phyloP scores from a whole-genome alignment of 2,113 vertebrate genomes.

The Ciconia stormi region DNA sequence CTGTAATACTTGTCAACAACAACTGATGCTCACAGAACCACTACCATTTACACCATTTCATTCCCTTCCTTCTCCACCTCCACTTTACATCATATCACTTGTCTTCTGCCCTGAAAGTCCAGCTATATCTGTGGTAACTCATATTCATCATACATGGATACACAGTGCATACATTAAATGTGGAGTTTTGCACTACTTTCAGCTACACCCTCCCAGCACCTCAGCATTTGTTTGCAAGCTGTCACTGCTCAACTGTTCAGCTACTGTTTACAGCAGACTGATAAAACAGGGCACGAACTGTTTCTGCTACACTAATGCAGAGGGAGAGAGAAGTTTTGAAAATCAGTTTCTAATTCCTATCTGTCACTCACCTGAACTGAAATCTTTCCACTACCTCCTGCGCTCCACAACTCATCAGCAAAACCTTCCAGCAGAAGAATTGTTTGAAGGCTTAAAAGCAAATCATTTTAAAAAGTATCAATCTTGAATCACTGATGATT shows the following conservation, averaged over 20 bases:
- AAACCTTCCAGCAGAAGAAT: neutral
- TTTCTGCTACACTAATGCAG: neutral
- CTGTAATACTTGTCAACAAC: neutral
- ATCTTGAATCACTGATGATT: neutral
- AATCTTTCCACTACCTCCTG: neutral
- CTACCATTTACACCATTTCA: neutral
- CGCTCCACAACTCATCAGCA: neutral
- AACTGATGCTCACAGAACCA: neutral
- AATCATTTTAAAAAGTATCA: neutral
- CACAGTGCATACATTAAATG: neutral
- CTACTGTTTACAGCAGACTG: neutral
- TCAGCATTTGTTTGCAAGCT: neutral
- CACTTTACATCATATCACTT: neutral
- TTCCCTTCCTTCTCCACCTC: neutral
- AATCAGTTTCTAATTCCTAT: neutral
- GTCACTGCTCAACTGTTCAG: neutral
- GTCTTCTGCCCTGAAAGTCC: neutral
- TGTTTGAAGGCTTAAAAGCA: neutral
- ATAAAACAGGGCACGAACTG: neutral
- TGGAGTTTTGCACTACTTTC: neutral
- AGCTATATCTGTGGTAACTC: neutral
- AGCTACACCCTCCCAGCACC: neutral
- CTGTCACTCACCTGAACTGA: neutral
- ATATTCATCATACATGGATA: accelerated
- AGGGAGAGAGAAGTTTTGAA: neutral